Base-by-base conservation (phyloP, 1,140 invertebrate genomes). In the Drosophila punjabiensis region DNA sequence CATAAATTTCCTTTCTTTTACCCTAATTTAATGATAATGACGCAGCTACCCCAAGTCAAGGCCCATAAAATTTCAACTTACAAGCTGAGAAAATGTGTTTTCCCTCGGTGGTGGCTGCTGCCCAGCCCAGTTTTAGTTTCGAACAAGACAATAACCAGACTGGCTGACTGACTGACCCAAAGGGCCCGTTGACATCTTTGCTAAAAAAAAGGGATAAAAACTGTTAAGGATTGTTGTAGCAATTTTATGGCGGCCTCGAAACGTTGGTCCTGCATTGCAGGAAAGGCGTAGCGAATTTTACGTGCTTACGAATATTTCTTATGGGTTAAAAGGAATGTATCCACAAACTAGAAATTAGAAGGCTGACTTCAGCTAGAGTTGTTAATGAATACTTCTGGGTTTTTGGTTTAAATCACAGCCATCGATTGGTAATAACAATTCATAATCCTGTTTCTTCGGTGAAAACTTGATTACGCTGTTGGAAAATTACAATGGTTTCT, bases 21-120 rank as follows among this genome's bases (percentile, higher is more conserved):
- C 86, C 81, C 86, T 88, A 88, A 88, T 88, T 89, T 88, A 74
- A 69, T 80, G 70, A 69, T 67, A 69, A 73, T 89, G 83, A 86
- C 81, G 83, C 76, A 85, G 81, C 82, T 76, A 79, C 79, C 70
- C 70, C 76, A 62, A 81, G 84, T 89, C 74, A 81, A 79, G 85
- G 81, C 81, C 81, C 85, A 89, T 85, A 84, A 89, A 89, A 89
- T 81, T 35, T 70, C 85, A 85, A 79, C 86, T 89, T 89, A 89
- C 85, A 89, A 89, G 81, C 85, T 89, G 85, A 89, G 85, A 89
- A 89, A 89, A 89, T 89, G 79, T 64, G 41, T 63, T 56, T 77
- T 68, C 63, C 66, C 39, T 60, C 41, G 79, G 79, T 76, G 75
- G 75, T 82, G 75, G 68, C 78, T 75, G 75, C 45, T 74, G 70